Conservation (phyloP, 30 jellyfish, hydroid and myxozoan genomes). For the Cassiopea andromeda region DNA sequence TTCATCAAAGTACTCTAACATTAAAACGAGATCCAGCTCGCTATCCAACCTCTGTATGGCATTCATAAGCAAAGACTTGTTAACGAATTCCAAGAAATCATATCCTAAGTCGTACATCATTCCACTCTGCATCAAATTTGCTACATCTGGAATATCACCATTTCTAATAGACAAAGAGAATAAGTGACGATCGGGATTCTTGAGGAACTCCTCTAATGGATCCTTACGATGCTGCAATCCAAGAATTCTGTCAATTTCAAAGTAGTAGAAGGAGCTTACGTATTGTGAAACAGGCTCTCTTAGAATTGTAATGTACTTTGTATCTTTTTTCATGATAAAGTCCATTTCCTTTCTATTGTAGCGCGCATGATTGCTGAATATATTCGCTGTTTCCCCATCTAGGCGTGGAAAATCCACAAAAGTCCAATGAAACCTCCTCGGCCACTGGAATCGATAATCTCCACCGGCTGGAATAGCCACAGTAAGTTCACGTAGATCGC, state of each 20-base stretch:
- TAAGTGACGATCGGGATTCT: conserved; percentile 88
- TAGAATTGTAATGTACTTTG: conserved; percentile 87
- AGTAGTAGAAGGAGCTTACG: conserved; percentile 92
- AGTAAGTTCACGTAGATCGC: conserved; percentile 84
- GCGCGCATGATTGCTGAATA: conserved; percentile 94
- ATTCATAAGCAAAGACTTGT: conserved; percentile 36
- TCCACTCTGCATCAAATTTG: conserved; percentile 90
- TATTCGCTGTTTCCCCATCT: conserved; percentile 94
- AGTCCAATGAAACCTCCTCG: conserved; percentile 93
- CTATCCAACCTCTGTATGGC: conserved; percentile 59
- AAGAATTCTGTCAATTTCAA: conserved; percentile 74
- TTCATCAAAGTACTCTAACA: conserved; percentile 93
- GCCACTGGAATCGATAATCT: conserved; percentile 88
- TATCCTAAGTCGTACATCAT: conserved; percentile 95
- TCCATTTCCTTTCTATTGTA: conserved; percentile 91
- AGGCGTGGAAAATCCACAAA: conserved; percentile 85
- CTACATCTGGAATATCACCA: conserved; percentile 90
- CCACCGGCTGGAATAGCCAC: conserved; percentile 91
- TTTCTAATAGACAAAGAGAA: conserved; percentile 75
- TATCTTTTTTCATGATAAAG: conserved; percentile 68
- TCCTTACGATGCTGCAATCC: conserved; percentile 61
- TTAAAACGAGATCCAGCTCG: conserved; percentile 90
- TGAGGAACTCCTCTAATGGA: conserved; percentile 90
- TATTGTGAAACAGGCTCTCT: conserved; percentile 94
- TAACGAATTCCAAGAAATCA: conserved; percentile 84